Evolutionary conservation across 2,113 vertebrate genomes (phyloP), one percentile per base, ranked within the genome.

Genomic region (Callionymus lyra): DNA sequence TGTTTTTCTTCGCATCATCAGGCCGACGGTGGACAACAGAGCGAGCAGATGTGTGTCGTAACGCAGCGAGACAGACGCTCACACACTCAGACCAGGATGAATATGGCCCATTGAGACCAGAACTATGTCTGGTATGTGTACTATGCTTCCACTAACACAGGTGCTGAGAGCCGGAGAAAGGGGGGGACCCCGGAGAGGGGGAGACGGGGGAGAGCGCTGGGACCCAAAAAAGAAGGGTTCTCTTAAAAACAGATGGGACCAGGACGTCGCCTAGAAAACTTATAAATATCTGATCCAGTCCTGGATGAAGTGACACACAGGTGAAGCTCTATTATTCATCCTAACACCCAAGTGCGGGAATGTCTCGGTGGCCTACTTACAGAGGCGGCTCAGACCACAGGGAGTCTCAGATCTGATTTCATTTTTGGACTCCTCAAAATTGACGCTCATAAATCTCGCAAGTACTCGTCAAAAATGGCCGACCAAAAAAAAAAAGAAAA

Each of bases 61-160:
- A 60, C 31, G 61, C 34, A 51, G 2, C 1, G 1, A 44, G 12
- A 47, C 39, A 16, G 34, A 50, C 44, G 60, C 18, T 50, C 19
- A 63, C 15, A 44, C 34, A 56, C 40, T 49, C 12, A 53, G 15
- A 55, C 42, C 16, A 12, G 48, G 48, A 70, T 65, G 65, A 74
- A 76, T 74, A 73, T 69, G 66, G 69, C 53, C 71, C 67, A 75
- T 72, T 74, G 73, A 79, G 76, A 54, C 40, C 55, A 45, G 42
- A 81, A 58, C 47, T 77, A 79, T 79, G 74, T 76, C 71, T 76
- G 76, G 79, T 76, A 79, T 81, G 76, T 62, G 52, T 60, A 73
- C 54, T 70, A 79, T 67, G 74, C 72, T 70, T 77, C 72, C 61
- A 76, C 69, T 77, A 76, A 76, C 74, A 79, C 76, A 71, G 56